Evolutionary conservation across 1,140 invertebrate genomes (phyloP).

Genomic region (Drosophila pseudoananassae): DNA sequence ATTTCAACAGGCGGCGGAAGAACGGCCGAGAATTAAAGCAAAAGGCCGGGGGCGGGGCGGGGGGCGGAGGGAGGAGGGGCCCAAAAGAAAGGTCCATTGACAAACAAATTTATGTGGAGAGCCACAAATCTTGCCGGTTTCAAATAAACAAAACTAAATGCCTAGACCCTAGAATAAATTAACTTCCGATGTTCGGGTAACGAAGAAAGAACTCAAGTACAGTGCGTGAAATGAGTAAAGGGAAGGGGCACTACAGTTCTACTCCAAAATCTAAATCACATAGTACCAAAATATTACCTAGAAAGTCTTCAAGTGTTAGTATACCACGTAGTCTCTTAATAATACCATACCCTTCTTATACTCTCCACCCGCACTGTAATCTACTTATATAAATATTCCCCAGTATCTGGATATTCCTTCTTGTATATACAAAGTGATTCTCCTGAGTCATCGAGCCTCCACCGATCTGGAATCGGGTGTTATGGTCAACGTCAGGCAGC

Average conservation of each 20-base stretch:
- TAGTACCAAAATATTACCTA: too few species aligned
- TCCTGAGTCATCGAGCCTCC: slow-evolving; percentile 53
- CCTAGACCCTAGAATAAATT: slow-evolving; percentile 66
- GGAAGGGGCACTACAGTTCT: too few species aligned
- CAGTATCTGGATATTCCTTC: slow-evolving; percentile 3
- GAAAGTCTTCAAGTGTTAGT: too few species aligned
- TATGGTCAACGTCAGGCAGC: slow-evolving; percentile 77
- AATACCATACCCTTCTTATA: too few species aligned
- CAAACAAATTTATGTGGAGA: slow-evolving; percentile 76
- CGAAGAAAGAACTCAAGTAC: slow-evolving; percentile 1
- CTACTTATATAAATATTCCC: slow-evolving; percentile 37
- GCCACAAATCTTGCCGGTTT: slow-evolving; percentile 68
- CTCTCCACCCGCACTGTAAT: slow-evolving; percentile 15
- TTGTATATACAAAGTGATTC: slow-evolving; percentile 55
- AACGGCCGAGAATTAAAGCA: background rate
- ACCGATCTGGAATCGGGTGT: slow-evolving; percentile 43
- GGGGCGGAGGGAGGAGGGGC: background rate
- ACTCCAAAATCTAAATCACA: too few species aligned
- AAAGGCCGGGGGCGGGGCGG: too few species aligned
- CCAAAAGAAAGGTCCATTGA: slow-evolving; percentile 53
- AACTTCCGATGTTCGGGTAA: slow-evolving; percentile 59
- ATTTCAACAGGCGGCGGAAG: slow-evolving; percentile 35
- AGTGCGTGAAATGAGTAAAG: slow-evolving; percentile 9
- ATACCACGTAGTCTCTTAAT: too few species aligned
- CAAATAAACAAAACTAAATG: slow-evolving; percentile 76